A percentile compares a stretch with the other conserved stretches of the same genome.
These are phyloP conservation scores for Misgurnus anguillicaudatus DNA, from an alignment of 2,113 vertebrate species.

Conservation along the genomic window DNA sequence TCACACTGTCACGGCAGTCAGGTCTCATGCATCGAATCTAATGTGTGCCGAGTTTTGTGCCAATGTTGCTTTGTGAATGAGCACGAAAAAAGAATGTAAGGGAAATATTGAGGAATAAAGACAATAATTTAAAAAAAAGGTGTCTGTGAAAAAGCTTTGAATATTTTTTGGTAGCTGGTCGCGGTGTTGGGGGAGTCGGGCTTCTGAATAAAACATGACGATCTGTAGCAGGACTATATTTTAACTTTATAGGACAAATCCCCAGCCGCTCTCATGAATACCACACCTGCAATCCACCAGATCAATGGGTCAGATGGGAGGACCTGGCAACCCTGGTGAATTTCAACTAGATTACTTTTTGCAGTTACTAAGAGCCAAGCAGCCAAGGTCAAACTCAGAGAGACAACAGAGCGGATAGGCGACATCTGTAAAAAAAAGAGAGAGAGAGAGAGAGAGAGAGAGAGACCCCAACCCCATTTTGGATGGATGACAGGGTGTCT, in stretches of 20 bases:
- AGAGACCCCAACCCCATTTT: not conserved
- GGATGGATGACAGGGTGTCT: not conserved
- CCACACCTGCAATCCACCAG: slow-evolving; percentile 68
- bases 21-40: not conserved
- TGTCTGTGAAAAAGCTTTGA: slow-evolving; percentile 19
- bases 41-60: slow-evolving; percentile 58
- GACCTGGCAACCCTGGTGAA: slow-evolving; percentile 61
- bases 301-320: slow-evolving; percentile 66
- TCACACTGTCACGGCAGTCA: not conserved
- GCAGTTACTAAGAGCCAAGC: slow-evolving; percentile 40
- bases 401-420: not conserved
- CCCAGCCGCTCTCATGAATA: slow-evolving; percentile 68
- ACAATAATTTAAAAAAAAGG: not conserved
- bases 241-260: slow-evolving; percentile 74
- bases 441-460: not conserved
- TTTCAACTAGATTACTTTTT: slow-evolving; percentile 62
- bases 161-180: slow-evolving; percentile 7
- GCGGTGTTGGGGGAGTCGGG: slow-evolving; percentile 51
- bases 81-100: not conserved
- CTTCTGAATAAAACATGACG: slow-evolving; percentile 76
- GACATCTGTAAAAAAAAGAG: too few species aligned
- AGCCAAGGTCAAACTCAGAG: slow-evolving; percentile 64
- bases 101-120: not conserved
- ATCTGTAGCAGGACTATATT: slow-evolving; percentile 62
- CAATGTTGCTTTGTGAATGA: slow-evolving; percentile 39